Percentiles rank a stretch among this genome's conserved stretches.
These are phyloP conservation scores for Melanotaenia pygmaea DNA, from an alignment of 2,797 vertebrate species.

Conservation along the genomic window DNA sequence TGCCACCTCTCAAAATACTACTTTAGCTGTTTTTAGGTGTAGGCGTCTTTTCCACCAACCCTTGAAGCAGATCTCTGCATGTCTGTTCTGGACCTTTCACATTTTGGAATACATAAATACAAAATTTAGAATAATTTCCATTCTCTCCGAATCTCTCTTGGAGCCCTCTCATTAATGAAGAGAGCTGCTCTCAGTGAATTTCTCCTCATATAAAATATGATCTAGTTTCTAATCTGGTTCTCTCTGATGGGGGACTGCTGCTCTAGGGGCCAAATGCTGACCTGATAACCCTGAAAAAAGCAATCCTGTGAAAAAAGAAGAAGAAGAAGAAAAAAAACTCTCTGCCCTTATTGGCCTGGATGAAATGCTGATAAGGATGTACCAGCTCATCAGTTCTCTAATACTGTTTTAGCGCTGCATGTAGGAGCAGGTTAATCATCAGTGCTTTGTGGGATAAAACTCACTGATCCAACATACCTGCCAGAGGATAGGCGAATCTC, in stretches of 20 bases:
- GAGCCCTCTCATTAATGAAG: constrained; percentile 32
- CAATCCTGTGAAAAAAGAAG: too few relatives aligned
- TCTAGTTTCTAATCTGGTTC: constrained; percentile 74
- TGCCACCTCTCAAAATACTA: not conserved
- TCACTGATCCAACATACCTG: not conserved
- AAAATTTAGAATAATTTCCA: not conserved
- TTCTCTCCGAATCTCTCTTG: constrained; percentile 21
- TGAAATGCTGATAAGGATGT: constrained; percentile 31
- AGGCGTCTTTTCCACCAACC: too few relatives aligned
- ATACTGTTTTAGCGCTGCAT: not conserved
- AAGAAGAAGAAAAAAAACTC: constrained; percentile 43
- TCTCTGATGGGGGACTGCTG: constrained; percentile 32
- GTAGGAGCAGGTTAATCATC: not conserved
- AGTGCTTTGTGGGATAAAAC: not conserved
- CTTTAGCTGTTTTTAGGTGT: not conserved
- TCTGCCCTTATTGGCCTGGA: constrained; percentile 44
- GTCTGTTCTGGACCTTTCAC: constrained; percentile 26
- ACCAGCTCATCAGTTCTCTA: constrained; percentile 8
- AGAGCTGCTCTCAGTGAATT: constrained; percentile 34
- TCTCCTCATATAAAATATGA: constrained; percentile 51
- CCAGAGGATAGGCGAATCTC: not conserved
- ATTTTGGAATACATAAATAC: constrained; percentile 41
- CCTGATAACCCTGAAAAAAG: constrained; percentile 56
- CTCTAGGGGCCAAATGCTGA: constrained; percentile 51
- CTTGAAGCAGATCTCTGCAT: constrained; percentile 19